Conservation (phyloP, 53 echinoderm and acorn worm genomes). For the Holothuria scabra region DNA sequence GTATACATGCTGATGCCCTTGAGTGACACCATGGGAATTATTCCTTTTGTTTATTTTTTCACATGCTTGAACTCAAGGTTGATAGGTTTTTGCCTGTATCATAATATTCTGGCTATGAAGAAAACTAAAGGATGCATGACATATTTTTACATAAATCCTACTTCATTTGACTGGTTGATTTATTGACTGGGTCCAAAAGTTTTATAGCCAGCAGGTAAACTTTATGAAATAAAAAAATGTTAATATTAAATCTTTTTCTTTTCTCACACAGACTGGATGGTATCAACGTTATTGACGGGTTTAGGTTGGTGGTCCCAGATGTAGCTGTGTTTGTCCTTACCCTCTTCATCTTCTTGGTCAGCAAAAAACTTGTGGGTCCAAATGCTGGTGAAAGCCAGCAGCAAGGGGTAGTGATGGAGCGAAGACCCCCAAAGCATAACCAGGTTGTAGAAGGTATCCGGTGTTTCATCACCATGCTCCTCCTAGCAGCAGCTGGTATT, state of each 20-base stretch:
- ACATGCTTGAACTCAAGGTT: too few species aligned
- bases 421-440: constrained; percentile 62
- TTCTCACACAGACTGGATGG: constrained; percentile 72
- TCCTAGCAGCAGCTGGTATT: constrained; percentile 86
- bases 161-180: background rate
- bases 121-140: too few species aligned
- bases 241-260: constrained; percentile 23
- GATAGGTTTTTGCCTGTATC: too few species aligned
- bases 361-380: constrained; percentile 83
- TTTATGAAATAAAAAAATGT: background rate
- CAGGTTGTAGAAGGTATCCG: constrained; percentile 76
- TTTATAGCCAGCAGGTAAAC: too few species aligned
- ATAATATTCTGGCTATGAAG: too few species aligned
- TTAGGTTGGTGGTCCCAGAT: constrained; percentile 82
- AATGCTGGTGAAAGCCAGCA: constrained; percentile 1
- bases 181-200: too few species aligned
- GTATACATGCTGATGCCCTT: too few species aligned
- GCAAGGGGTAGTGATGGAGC: constrained; percentile 60
- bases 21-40: too few species aligned
- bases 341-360: constrained; percentile 69
- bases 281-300: constrained; percentile 51
- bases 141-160: too few species aligned
- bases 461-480: constrained; percentile 75
- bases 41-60: too few species aligned
- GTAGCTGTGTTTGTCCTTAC: constrained; percentile 75